Conservation (phyloP, 2,797 vertebrate genomes). For the Chromobotia macracanthus region DNA sequence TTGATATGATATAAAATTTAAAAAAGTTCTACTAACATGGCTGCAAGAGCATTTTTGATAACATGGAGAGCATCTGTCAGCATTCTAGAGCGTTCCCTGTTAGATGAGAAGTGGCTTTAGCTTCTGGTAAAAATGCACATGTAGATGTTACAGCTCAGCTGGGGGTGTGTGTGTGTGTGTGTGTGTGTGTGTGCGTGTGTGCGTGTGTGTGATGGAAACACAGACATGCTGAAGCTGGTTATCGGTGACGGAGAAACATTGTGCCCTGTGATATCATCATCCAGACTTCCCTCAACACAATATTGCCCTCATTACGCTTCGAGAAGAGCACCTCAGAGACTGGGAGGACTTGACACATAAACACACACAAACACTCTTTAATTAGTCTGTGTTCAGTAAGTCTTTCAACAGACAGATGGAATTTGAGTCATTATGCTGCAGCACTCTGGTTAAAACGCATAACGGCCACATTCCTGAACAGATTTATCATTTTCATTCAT, state of each 20-base stretch:
- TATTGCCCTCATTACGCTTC: constrained; percentile 52
- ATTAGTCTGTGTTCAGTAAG: constrained; percentile 51
- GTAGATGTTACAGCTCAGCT: neutral
- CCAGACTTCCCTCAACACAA: constrained; percentile 43
- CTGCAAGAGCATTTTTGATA: too few relatives aligned
- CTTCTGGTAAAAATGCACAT: too few relatives aligned
- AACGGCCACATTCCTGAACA: neutral
- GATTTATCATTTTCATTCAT: constrained; percentile 3
- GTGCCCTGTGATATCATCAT: constrained; percentile 54
- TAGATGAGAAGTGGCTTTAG: too few relatives aligned
- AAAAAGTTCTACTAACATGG: too few relatives aligned
- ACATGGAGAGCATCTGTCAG: too few relatives aligned
- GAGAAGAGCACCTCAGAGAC: constrained; percentile 36
- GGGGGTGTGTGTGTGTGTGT: too few relatives aligned
- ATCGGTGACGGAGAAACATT: constrained; percentile 54
- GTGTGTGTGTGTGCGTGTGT: too few relatives aligned
- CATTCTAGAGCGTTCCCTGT: too few relatives aligned
- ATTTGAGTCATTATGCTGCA: constrained; percentile 54
- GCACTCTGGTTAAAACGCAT: constrained; percentile 33
- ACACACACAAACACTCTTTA: constrained; percentile 49
- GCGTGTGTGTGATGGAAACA: constrained; percentile 11
- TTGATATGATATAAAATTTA: too few relatives aligned
- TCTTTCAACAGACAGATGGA: constrained; percentile 62
- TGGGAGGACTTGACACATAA: constrained; percentile 41
- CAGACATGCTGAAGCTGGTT: constrained; percentile 48